Base-by-base conservation (phyloP, 2,797 vertebrate genomes). In the Cossypha niveicapilla region DNA sequence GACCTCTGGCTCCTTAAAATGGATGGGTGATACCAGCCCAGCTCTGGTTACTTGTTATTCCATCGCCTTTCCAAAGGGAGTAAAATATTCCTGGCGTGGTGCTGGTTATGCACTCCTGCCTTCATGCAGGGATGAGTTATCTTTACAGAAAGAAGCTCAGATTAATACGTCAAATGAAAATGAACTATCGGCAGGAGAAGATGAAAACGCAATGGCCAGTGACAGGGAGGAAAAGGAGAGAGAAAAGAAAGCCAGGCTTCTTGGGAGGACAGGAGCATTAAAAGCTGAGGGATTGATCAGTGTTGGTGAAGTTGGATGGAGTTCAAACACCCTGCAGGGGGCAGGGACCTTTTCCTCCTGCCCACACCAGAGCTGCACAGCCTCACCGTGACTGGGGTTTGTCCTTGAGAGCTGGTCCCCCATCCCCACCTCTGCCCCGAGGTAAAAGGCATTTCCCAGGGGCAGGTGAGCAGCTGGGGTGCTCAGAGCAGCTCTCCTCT, bases 151-250 rank as follows among this genome's bases (percentile, higher is more conserved):
- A 81, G 85, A 56, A 83, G 88, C 93, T 90, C 47, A 84, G 95
- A 96, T 96, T 96, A 96, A 94, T 81, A 90, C 65, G 83, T 96
- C 94, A 94, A 86, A 95, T 93, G 93, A 94, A 95, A 96, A 92
- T 92, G 96, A 95, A 93, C 88, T 95, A 95, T 93, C 0, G 74
- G 80, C 91, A 95, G 94, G 88, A 56, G 24, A 34, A 94, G 93
- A 93, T 66, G 91, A 84, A 88, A 96, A 88, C 2, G 66, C 62
- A 56, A 73, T 39, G 73, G 91, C 72, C 90, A 4, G 54, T 22
- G 73, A 92, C 79, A 81, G 86, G 70, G 58, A 91, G 79, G 70
- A 86, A 82, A 88, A 78, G 56, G 56, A 63, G 66, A 67, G 76
- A 34, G 74, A 78, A 86, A 82, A 60, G 86, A 81, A 81, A 91